phyloP scores from a whole-genome alignment of 2,113 vertebrate species.

The Hemibagrus wyckioides region DNA sequence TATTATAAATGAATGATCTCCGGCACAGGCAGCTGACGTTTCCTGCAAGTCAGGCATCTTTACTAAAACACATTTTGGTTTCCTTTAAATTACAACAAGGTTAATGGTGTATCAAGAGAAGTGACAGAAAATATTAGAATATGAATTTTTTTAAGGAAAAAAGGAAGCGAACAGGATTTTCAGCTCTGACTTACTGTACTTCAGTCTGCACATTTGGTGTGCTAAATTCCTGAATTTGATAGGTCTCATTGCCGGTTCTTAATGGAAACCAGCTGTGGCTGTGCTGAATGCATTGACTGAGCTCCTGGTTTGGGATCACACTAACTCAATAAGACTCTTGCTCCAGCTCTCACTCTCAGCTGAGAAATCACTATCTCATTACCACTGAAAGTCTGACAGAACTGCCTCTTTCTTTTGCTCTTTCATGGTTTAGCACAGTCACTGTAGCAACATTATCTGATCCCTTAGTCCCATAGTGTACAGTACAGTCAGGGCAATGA shows the following conservation, averaged over 20 bases:
- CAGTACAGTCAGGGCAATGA: neutral
- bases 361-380: slow-evolving; percentile 25
- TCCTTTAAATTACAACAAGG: slow-evolving; percentile 23
- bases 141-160: neutral
- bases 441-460: slow-evolving; percentile 7
- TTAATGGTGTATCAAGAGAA: neutral
- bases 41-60: slow-evolving; percentile 34
- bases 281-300: slow-evolving; percentile 18
- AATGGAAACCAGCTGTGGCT: slow-evolving; percentile 47
- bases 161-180: slow-evolving; percentile 7
- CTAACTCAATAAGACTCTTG: slow-evolving; percentile 12
- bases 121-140: neutral
- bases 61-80: slow-evolving; percentile 23
- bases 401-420: neutral
- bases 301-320: slow-evolving; percentile 25
- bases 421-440: neutral
- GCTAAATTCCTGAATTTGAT: slow-evolving; percentile 37
- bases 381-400: neutral
- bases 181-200: slow-evolving; percentile 23
- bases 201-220: slow-evolving; percentile 21
- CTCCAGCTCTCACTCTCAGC: neutral
- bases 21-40: slow-evolving; percentile 8
- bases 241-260: slow-evolving; percentile 33
- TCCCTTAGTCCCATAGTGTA: neutral
- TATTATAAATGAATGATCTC: slow-evolving; percentile 50